These are phyloP conservation scores for Periophthalmus magnuspinnatus DNA, from an alignment of 2,797 vertebrate species.

Conservation along the genomic window DNA sequence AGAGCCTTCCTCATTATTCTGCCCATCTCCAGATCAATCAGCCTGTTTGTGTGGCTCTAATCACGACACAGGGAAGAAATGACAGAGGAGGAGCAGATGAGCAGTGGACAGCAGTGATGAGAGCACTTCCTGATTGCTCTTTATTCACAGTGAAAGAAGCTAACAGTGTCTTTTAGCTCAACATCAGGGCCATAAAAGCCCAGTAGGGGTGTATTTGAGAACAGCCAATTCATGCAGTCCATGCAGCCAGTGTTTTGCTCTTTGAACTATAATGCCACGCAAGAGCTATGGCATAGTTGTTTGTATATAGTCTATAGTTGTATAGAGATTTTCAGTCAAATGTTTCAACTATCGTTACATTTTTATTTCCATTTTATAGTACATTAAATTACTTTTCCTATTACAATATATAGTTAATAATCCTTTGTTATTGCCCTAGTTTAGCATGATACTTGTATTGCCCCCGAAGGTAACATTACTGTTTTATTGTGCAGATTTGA, in stretches of 20 bases:
- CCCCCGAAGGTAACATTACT: not conserved
- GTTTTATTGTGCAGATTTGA: not conserved
- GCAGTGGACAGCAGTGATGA: constrained; percentile 26
- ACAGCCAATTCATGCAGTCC: constrained; percentile 39
- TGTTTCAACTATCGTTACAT: not conserved
- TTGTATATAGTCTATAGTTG: too few relatives aligned
- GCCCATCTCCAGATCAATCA: constrained; percentile 46
- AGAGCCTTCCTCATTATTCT: constrained; percentile 26
- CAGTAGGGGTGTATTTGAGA: constrained; percentile 46
- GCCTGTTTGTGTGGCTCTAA: constrained; percentile 46
- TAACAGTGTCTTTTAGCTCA: constrained; percentile 16
- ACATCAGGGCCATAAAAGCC: constrained; percentile 36
- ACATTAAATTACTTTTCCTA: not conserved
- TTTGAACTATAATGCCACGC: constrained; percentile 1
- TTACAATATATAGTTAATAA: too few relatives aligned
- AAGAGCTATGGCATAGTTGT: not conserved
- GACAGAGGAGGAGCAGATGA: constrained; percentile 27
- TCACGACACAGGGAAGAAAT: constrained; percentile 44
- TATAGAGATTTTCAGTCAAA: too few relatives aligned
- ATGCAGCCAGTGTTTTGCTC: constrained; percentile 36
- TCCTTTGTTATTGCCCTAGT: too few relatives aligned
- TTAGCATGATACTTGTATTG: not conserved
- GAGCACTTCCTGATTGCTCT: constrained; percentile 28
- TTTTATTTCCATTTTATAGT: too few relatives aligned
- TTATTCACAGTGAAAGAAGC: constrained; percentile 20